Percentiles rank a stretch among this genome's conserved stretches.
Conservation (phyloP, 2,113 vertebrate genomes). For the Aptenodytes patagonicus region DNA sequence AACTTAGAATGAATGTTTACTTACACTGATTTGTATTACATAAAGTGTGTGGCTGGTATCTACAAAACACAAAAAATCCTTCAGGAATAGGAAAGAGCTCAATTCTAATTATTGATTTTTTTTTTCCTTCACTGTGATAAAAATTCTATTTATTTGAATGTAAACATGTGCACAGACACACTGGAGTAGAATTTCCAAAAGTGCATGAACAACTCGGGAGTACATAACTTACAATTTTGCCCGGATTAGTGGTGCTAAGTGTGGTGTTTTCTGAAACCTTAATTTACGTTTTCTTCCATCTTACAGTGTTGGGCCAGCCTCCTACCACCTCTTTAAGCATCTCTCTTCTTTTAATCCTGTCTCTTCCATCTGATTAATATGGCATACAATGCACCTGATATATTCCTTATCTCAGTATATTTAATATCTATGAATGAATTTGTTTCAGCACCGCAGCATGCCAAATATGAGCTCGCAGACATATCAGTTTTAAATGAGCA, state of each 20-base stretch:
- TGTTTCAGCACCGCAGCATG: not conserved
- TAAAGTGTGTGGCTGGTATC: not conserved
- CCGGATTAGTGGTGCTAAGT: not conserved
- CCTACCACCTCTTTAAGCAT: not conserved
- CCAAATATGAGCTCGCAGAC: conserved; percentile 17
- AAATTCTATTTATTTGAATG: not conserved
- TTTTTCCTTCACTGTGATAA: not conserved
- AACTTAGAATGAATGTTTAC: not conserved
- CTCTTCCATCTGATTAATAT: not conserved
- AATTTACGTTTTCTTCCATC: not conserved
- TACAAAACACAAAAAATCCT: not conserved
- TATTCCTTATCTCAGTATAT: not conserved
- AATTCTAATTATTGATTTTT: not conserved
- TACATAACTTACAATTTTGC: not conserved
- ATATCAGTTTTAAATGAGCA: not conserved
- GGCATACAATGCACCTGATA: not conserved
- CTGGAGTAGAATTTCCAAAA: not conserved
- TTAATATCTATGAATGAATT: conserved; percentile 25
- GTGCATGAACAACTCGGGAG: not conserved
- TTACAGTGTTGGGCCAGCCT: not conserved
- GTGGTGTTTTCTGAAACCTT: not conserved
- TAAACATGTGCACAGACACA: not conserved
- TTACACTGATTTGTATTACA: not conserved
- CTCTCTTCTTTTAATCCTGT: not conserved
- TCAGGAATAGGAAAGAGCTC: not conserved